Conservation (phyloP, 1,140 invertebrate genomes). For the Trichogramma pretiosum region DNA sequence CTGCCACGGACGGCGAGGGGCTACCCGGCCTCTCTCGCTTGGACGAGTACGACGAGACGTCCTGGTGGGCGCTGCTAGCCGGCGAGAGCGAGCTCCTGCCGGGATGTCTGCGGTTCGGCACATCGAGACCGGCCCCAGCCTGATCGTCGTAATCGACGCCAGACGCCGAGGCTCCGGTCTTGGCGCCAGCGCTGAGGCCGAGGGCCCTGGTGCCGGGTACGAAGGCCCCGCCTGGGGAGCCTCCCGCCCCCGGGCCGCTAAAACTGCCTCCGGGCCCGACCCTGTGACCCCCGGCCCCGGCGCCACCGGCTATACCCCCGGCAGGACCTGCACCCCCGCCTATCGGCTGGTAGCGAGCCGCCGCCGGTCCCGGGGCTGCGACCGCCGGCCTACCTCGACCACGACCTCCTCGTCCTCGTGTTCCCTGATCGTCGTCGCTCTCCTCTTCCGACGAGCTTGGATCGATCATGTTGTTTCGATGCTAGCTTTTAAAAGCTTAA, state of each 20-base stretch:
- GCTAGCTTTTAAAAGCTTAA: too few species aligned
- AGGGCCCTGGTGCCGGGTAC: slow-evolving; percentile 37
- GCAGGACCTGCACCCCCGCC: slow-evolving; percentile 25
- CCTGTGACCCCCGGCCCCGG: slow-evolving; percentile 45
- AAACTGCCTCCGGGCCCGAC: slow-evolving; percentile 30
- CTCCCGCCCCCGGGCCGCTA: slow-evolving; percentile 21
- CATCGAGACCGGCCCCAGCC: slow-evolving; percentile 42
- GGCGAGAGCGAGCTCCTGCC: slow-evolving; percentile 54
- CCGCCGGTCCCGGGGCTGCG: slow-evolving; percentile 25
- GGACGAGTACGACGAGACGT: slow-evolving; percentile 50
- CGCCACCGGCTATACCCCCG: slow-evolving; percentile 29
- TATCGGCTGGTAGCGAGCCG: slow-evolving; percentile 21
- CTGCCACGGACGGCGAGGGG: slow-evolving; percentile 72
- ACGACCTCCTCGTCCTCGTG: slow-evolving; percentile 37
- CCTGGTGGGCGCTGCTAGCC: slow-evolving; percentile 55
- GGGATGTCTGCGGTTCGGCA: slow-evolving; percentile 40
- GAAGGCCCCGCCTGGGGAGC: slow-evolving; percentile 30
- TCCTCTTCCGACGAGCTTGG: slow-evolving; percentile 83
- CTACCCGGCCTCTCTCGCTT: slow-evolving; percentile 69
- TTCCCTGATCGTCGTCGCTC: slow-evolving; percentile 72
- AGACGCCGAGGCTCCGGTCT: slow-evolving; percentile 22
- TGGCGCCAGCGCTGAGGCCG: slow-evolving; percentile 26
- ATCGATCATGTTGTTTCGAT: slow-evolving; percentile 62
- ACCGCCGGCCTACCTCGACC: slow-evolving; percentile 31
- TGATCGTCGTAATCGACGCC: slow-evolving; percentile 21